These are phyloP conservation scores for Rhinichthys osculus DNA, from an alignment of 2,797 vertebrate species.

Conservation along the genomic window DNA sequence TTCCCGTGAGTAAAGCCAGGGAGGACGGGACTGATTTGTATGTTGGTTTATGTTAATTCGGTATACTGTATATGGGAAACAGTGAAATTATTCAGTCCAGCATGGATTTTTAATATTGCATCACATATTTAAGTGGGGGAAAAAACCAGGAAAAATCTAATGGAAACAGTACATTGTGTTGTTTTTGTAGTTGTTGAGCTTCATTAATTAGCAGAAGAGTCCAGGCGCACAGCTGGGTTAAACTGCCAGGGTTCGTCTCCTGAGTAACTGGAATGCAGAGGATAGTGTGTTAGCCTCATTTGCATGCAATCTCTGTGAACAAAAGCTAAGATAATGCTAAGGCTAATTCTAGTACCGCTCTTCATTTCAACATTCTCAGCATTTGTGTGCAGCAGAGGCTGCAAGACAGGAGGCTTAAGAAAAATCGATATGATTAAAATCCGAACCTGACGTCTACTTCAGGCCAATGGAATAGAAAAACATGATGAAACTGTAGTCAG, in stretches of 20 bases:
- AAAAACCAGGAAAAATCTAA: conserved; percentile 28
- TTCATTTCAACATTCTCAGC: conserved; percentile 64
- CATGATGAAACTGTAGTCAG: conserved; percentile 46
- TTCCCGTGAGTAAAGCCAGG: conserved; percentile 11
- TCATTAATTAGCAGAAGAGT: conserved; percentile 58
- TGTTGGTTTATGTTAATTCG: conserved; percentile 27
- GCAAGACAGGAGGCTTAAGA: conserved; percentile 49
- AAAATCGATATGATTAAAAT: conserved; percentile 60
- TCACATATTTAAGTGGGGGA: conserved; percentile 40
- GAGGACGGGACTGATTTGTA: conserved; percentile 11
- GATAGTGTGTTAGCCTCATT: conserved; percentile 49
- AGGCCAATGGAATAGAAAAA: conserved; percentile 46
- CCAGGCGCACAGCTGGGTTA: conserved; percentile 50
- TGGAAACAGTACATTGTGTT: conserved; percentile 11
- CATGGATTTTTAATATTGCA: conserved; percentile 27
- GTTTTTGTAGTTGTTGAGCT: conserved; percentile 56
- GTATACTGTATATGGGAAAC: not conserved
- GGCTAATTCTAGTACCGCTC: conserved; percentile 58
- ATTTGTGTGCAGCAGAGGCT: conserved; percentile 46
- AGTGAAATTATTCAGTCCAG: not conserved
- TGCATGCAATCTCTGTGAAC: conserved; percentile 62
- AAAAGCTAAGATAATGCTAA: conserved; percentile 61
- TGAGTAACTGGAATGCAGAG: conserved; percentile 56
- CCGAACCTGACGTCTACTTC: conserved; percentile 59
- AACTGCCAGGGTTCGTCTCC: conserved; percentile 56